A percentile compares a stretch with the other conserved stretches of the same genome.
phyloP scores from a whole-genome alignment of 2,888 invertebrate genomes.

The Trichogramma evanescens region DNA sequence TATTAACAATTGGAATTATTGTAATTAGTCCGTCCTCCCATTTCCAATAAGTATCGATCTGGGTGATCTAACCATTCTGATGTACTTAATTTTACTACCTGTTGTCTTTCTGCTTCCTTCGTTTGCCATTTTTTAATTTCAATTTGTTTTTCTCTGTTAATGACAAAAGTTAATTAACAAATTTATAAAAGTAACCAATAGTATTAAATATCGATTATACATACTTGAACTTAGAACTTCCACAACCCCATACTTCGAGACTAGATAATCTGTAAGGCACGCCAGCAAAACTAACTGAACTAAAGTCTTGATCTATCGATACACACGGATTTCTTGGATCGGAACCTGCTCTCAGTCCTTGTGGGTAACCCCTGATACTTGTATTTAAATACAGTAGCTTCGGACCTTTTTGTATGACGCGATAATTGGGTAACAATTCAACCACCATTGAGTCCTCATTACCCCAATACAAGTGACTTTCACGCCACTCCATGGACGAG shows the following conservation, averaged over 20 bases:
- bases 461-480: slow-evolving; percentile 79
- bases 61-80: slow-evolving; percentile 95
- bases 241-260: slow-evolving; percentile 78
- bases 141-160: slow-evolving; percentile 68
- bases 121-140: slow-evolving; percentile 89
- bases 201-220: background rate
- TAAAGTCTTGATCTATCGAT: slow-evolving; percentile 55
- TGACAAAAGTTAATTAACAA: slow-evolving; percentile 11
- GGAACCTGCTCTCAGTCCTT: slow-evolving; percentile 73
- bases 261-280: slow-evolving; percentile 49
- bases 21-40: slow-evolving; percentile 78
- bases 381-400: slow-evolving; percentile 82
- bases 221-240: slow-evolving; percentile 58
- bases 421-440: slow-evolving; percentile 68
- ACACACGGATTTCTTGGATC: slow-evolving; percentile 73
- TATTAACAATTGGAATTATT: slow-evolving; percentile 56
- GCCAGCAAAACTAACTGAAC: slow-evolving; percentile 39
- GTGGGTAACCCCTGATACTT: slow-evolving; percentile 74
- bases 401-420: slow-evolving; percentile 55
- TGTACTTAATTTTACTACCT: slow-evolving; percentile 77
- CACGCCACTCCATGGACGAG: slow-evolving; percentile 76
- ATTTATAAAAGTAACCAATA: background rate
- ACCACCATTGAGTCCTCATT: slow-evolving; percentile 69
- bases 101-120: slow-evolving; percentile 77
- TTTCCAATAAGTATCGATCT: slow-evolving; percentile 81